Evolutionary conservation across 2,113 vertebrate species (phyloP).

Genomic region (Uropsilus gracilis): DNA sequence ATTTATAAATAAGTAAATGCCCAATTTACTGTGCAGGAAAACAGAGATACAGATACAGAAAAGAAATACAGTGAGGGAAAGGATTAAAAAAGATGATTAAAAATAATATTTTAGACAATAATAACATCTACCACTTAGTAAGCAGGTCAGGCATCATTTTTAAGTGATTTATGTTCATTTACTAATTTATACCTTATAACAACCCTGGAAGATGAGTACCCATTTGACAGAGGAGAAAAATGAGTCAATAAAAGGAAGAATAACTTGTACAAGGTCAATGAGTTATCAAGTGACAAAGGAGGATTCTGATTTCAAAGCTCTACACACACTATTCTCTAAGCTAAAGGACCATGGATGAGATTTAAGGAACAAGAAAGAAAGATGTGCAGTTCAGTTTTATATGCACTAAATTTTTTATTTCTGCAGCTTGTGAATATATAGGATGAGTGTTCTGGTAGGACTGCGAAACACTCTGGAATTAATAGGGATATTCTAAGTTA

Average conservation of each 20-base stretch:
- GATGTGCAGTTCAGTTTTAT: not conserved
- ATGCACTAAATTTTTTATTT: not conserved
- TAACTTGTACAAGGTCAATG: not conserved
- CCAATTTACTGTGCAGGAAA: no score
- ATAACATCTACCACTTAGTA: not conserved
- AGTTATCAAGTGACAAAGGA: not conserved
- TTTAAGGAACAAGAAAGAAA: not conserved
- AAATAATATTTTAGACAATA: not conserved
- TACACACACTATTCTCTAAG: not conserved
- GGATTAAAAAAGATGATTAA: no score
- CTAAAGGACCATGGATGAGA: not conserved
- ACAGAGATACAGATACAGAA: no score
- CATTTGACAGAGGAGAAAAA: not conserved
- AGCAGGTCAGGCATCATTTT: not conserved
- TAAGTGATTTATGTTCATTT: not conserved
- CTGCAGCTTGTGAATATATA: not conserved
- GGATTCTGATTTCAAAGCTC: not conserved
- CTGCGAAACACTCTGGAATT: not conserved
- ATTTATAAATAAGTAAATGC: no score
- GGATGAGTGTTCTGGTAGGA: not conserved
- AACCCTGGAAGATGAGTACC: not conserved
- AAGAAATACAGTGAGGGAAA: no score
- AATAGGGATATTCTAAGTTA: not conserved
- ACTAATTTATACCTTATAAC: not conserved
- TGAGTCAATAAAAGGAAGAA: not conserved